Evolutionary conservation across 2,888 invertebrate genomes (phyloP), one percentile per base, ranked within the genome.

Genomic region (Rambutsinella grinnellia): DNA sequence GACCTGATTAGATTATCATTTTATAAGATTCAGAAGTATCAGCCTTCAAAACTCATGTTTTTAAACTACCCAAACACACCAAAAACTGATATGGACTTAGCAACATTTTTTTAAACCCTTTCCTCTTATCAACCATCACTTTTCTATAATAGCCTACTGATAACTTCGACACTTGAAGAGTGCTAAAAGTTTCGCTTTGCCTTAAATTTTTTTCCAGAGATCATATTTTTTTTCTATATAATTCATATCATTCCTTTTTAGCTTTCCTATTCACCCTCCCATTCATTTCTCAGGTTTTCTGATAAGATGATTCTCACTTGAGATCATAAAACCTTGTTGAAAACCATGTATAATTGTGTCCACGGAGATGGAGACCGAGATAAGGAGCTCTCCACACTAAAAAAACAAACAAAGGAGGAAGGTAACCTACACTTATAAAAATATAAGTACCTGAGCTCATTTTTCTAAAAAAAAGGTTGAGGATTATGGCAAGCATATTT

Each of bases 281-380:
- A 63, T 65, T 71, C 71, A 71, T 70, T 70, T 54, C 57, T 62
- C 46, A 62, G 62, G 57, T 70, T 70, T 62, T n/a, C n/a, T 28
- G 46, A 69, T 69, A 58, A 53, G 51, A 61, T 61, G 24, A 2
- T 19, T 57, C 23, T 46, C 19, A 56, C 27, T 57, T 19, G 47
- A 27, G 21, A 69, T 69, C 28, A 69, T 69, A 49, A 58, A n/a
- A 57, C 47, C 21, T 26, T 28, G 49, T 62, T 70, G 70, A 70
- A 62, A 65, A 19, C 15, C 36, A 63, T 51, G 63, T 53, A 61
- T 47, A 46, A 61, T 24, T 47, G 49, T 47, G 47, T 61, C 10
- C 21, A 49, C 2, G 36, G 54, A 65, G 54, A 65, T 65, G 65
- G 49, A 13, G 6, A 19, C n/a, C 36, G n/a, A 15, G 54, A 65